Evolutionary conservation across 53 echinoderm and acorn worm species (phyloP).

Genomic region (Antedon mediterranea): DNA sequence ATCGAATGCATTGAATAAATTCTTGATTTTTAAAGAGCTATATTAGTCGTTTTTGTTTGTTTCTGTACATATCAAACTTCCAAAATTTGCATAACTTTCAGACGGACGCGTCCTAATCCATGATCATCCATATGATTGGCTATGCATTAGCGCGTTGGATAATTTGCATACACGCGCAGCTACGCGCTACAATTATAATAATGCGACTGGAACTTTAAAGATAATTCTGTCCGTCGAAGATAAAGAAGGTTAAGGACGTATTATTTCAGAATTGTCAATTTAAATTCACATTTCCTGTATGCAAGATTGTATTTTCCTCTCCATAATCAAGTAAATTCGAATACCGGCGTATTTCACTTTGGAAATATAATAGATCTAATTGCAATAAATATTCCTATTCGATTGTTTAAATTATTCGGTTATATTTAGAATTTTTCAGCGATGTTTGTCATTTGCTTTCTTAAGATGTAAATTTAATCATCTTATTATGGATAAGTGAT

Average conservation of each 20-base stretch:
- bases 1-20: neutral
- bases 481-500: neutral
- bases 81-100: too few relatives aligned
- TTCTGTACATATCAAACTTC: neutral
- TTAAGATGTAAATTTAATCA: neutral
- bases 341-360: neutral
- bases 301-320: neutral
- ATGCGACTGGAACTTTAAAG: neutral
- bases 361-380: neutral
- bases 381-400: neutral
- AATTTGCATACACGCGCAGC: too few relatives aligned
- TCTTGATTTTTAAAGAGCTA: neutral
- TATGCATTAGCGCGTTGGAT: too few relatives aligned
- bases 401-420: neutral
- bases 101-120: too few relatives aligned
- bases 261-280: slow-evolving; percentile 1
- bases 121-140: too few relatives aligned
- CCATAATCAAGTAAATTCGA: neutral
- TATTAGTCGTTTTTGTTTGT: neutral
- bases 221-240: neutral
- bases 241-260: neutral
- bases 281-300: neutral
- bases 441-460: neutral
- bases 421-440: neutral
- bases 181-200: too few relatives aligned